These are phyloP conservation scores for Orbicella faveolata DNA, from an alignment of 64 coral and sea anemone species.

Conservation along the genomic window DNA sequence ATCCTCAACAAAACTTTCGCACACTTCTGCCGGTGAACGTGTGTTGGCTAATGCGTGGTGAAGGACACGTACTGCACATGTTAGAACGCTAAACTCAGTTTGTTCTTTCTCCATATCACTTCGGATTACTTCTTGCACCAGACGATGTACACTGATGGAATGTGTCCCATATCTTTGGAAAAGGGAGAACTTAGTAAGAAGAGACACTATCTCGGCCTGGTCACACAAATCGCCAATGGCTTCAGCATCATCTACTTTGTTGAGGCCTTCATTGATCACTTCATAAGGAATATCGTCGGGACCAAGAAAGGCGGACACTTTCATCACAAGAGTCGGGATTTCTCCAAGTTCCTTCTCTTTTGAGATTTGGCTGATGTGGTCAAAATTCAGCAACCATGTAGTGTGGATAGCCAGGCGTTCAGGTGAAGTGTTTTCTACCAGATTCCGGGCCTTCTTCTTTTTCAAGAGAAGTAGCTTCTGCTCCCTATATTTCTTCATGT, in stretches of 20 bases:
- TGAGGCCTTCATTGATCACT: constrained; percentile 67
- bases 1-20: constrained; percentile 53
- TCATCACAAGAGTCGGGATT: constrained; percentile 59
- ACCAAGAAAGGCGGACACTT: constrained; percentile 56
- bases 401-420: constrained; percentile 73
- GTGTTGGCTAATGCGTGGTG: constrained; percentile 36
- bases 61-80: constrained; percentile 49
- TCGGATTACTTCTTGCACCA: constrained; percentile 84
- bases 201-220: constrained; percentile 30
- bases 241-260: constrained; percentile 16
- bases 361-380: constrained; percentile 48
- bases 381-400: constrained; percentile 76
- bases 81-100: constrained; percentile 12
- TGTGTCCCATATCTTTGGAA: constrained; percentile 56
- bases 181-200: constrained; percentile 84
- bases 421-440: constrained; percentile 38
- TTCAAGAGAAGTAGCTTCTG: constrained; percentile 61
- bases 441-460: constrained; percentile 50
- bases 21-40: constrained; percentile 36
- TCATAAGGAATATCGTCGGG: constrained; percentile 83
- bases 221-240: constrained; percentile 14
- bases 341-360: constrained; percentile 45
- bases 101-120: constrained; percentile 11
- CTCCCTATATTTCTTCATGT: constrained; percentile 54
- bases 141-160: constrained; percentile 72